Percentiles rank a stretch among this genome's conserved stretches.
phyloP scores from a whole-genome alignment of 2,888 invertebrate species.

The Phortica magna region DNA sequence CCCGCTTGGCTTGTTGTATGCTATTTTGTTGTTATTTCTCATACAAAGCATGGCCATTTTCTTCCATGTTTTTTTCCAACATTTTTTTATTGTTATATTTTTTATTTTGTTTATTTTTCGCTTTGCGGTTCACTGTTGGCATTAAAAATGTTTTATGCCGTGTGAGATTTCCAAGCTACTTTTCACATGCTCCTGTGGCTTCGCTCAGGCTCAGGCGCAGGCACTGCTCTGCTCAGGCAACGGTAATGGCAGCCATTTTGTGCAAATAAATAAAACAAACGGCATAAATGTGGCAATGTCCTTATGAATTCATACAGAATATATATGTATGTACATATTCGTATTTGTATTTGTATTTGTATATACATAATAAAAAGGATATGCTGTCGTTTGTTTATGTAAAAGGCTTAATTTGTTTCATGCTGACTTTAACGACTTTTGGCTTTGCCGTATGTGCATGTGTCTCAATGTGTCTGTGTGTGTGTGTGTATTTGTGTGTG shows the following conservation, averaged over 20 bases:
- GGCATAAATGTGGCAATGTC: neutral
- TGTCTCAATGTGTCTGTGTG: constrained; percentile 31
- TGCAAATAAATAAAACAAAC: neutral
- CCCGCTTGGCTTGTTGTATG: constrained; percentile 10
- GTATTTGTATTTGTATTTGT: constrained; percentile 54
- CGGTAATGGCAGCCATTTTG: constrained; percentile 19
- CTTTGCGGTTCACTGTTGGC: constrained; percentile 54
- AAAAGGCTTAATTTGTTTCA: constrained; percentile 70
- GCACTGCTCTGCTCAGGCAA: constrained; percentile 34
- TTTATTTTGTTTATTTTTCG: neutral
- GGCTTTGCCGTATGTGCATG: constrained; percentile 37
- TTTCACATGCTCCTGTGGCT: constrained; percentile 62
- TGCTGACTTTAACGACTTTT: constrained; percentile 49
- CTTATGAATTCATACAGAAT: neutral
- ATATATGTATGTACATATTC: constrained; percentile 38
- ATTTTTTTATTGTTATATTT: constrained; percentile 13
- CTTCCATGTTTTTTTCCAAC: neutral
- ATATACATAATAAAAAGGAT: constrained; percentile 51
- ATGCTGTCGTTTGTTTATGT: constrained; percentile 67
- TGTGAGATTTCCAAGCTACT: constrained; percentile 73
- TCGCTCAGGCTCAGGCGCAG: constrained; percentile 23
- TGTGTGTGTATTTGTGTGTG: constrained; percentile 38
- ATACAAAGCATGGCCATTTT: neutral
- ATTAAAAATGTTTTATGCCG: constrained; percentile 73
- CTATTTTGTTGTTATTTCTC: neutral